phyloP scores from a whole-genome alignment of 2,888 invertebrate species.

The Megastigmus dorsalis region DNA sequence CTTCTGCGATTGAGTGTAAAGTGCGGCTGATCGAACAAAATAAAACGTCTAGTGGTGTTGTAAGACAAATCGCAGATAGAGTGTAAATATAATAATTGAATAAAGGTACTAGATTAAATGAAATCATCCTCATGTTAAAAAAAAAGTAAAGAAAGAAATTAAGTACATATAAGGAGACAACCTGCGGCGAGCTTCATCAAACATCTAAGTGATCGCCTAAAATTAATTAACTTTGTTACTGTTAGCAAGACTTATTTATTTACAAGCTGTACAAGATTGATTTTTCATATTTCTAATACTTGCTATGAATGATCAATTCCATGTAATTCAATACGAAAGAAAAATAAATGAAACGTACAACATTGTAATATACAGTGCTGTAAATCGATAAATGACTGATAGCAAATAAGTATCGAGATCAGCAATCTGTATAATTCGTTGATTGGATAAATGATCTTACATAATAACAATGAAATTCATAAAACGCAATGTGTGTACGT shows the following conservation, averaged over 20 bases:
- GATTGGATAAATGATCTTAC: conserved; percentile 57
- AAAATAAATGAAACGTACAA: conserved; percentile 49
- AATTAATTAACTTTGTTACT: conserved; percentile 61
- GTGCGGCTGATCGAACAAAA: conserved; percentile 53
- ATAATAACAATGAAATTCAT: conserved; percentile 40
- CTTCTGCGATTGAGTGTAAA: conserved; percentile 53
- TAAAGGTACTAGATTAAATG: conserved; percentile 69
- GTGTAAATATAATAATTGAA: conserved; percentile 70
- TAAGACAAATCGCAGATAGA: conserved; percentile 56
- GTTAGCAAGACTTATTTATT: conserved; percentile 69
- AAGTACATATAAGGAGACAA: conserved; percentile 27
- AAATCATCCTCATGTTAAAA: conserved; percentile 49
- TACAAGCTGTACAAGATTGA: conserved; percentile 65
- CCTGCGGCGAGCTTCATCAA: conserved; percentile 45
- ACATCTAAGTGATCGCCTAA: conserved; percentile 67
- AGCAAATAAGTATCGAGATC: conserved; percentile 70
- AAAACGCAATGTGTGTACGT: conserved; percentile 57
- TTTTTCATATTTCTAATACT: conserved; percentile 67
- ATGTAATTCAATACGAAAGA: conserved; percentile 49
- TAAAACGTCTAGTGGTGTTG: conserved; percentile 46
- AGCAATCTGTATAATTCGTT: conserved; percentile 63
- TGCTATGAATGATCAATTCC: conserved; percentile 58
- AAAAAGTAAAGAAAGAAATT: conserved; percentile 47
- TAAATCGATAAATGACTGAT: conserved; percentile 69
- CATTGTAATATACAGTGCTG: conserved; percentile 57